These are phyloP conservation scores for Colius striatus DNA, from an alignment of 2,113 vertebrate genomes.

Conservation along the genomic window DNA sequence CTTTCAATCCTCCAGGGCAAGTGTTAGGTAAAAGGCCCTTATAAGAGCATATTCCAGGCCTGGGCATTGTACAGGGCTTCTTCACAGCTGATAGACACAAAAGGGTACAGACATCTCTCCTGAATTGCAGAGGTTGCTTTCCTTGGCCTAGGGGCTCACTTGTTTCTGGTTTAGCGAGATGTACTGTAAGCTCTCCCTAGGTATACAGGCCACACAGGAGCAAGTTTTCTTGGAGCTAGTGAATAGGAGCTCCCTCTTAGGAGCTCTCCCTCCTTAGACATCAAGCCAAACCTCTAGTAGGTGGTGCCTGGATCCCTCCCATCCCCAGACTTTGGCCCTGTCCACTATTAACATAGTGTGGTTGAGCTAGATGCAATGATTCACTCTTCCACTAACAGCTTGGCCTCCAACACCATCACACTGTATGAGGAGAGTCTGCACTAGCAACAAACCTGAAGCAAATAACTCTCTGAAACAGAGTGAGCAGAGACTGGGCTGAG, in stretches of 20 bases:
- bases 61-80: neutral
- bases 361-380: neutral
- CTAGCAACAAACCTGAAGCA: neutral
- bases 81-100: neutral
- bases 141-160: neutral
- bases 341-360: neutral
- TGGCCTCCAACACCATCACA: neutral
- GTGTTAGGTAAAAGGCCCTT: neutral
- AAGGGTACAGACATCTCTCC: neutral
- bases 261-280: neutral
- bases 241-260: neutral
- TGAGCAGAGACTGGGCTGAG: neutral
- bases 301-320: neutral
- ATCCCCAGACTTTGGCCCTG: neutral
- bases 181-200: neutral
- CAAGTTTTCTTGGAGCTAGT: neutral
- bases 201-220: accelerated
- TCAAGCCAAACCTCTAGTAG: no score
- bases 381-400: neutral
- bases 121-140: neutral
- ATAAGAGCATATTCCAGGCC: accelerated
- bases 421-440: neutral
- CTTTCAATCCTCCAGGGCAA: neutral
- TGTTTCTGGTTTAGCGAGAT: neutral
- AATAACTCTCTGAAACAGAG: neutral